A percentile compares a stretch with the other conserved stretches of the same genome.
Conservation (phyloP, 2,888 invertebrate genomes). For the Pachycephus smyrnensis region DNA sequence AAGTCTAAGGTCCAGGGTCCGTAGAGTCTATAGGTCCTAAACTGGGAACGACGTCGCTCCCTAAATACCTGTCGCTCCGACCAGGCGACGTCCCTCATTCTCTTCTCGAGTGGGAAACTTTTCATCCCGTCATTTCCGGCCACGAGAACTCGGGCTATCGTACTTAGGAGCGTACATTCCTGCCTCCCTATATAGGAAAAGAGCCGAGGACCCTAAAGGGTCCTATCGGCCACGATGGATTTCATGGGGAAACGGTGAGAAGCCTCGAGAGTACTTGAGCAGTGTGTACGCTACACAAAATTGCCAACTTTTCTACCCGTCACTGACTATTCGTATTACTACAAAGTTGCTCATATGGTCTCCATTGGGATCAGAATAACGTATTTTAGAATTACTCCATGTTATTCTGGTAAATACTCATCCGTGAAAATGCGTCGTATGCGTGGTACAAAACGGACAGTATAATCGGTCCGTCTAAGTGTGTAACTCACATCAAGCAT, state of each 20-base stretch:
- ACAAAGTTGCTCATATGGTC: not conserved
- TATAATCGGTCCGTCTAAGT: not conserved
- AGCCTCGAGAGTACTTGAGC: not conserved
- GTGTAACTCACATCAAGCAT: constrained; percentile 1
- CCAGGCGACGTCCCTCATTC: not conserved
- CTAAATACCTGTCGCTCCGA: not conserved
- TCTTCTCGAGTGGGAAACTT: not conserved
- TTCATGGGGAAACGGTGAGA: not conserved
- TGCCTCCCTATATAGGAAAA: not conserved
- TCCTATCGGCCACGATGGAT: not conserved
- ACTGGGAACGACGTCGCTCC: not conserved
- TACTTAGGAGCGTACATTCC: not conserved
- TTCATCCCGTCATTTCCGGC: not conserved
- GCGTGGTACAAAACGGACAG: not conserved
- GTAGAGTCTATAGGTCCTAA: not conserved
- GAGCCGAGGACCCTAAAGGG: not conserved
- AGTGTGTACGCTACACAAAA: not conserved
- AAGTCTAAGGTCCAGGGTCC: not conserved
- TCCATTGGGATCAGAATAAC: not conserved
- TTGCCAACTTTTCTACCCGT: not conserved
- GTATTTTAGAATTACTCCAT: not conserved
- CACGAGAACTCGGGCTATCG: not conserved
- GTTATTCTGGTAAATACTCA: not conserved
- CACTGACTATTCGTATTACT: not conserved
- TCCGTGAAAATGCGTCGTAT: not conserved